Conservation (phyloP, 2,113 vertebrate species). For the Hepsetus odoe region DNA sequence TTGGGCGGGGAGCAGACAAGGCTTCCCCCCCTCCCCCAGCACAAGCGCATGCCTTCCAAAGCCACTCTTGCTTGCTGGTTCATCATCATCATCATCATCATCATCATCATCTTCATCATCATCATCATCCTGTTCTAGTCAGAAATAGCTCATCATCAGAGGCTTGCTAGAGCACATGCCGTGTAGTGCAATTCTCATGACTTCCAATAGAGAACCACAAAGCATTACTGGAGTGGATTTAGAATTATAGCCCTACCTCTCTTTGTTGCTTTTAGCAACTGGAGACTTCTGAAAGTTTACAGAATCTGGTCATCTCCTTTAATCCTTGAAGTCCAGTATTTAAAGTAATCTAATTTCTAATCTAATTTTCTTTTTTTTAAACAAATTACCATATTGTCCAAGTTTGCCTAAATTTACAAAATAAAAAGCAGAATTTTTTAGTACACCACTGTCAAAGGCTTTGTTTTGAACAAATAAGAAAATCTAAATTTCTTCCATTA, state of each 20-base stretch:
- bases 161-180: neutral
- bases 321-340: too few species aligned
- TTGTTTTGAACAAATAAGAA: too few species aligned
- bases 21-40: conserved; percentile 70
- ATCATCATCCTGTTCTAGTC: neutral
- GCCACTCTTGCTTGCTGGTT: neutral
- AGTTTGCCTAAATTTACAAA: too few species aligned
- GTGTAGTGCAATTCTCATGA: neutral
- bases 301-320: too few species aligned
- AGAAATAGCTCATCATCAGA: neutral
- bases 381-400: too few species aligned
- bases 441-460: too few species aligned
- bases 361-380: too few species aligned
- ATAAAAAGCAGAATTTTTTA: too few species aligned
- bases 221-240: neutral
- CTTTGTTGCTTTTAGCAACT: too few species aligned
- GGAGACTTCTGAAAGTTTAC: too few species aligned
- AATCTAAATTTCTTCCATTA: too few species aligned
- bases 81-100: neutral
- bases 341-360: too few species aligned
- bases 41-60: conserved; percentile 2
- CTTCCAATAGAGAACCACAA: neutral
- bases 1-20: conserved; percentile 68
- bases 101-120: neutral
- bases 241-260: neutral